Conservation (phyloP, 2,113 vertebrate genomes). For the Candoia aspera region DNA sequence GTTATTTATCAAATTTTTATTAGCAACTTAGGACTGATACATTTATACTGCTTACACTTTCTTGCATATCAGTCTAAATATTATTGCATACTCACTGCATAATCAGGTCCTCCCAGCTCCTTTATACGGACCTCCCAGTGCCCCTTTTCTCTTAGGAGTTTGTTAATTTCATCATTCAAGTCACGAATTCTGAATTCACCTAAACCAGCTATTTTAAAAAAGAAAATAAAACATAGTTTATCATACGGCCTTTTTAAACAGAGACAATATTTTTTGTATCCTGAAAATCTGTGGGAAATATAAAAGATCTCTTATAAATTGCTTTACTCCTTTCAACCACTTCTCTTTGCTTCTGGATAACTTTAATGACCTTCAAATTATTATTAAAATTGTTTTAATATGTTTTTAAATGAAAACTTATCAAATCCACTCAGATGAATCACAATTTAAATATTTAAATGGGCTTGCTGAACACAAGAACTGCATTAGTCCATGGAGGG, state of each 20-base stretch:
- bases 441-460: not conserved
- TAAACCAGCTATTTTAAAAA: constrained; percentile 79
- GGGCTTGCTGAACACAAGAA: not conserved
- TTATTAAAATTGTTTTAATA: not conserved
- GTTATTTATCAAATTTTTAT: not conserved
- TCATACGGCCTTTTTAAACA: not conserved
- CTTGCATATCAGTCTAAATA: not conserved
- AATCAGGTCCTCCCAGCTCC: constrained; percentile 93
- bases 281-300: not conserved
- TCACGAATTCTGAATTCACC: constrained; percentile 97
- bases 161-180: constrained; percentile 98
- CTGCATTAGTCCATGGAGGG: not conserved
- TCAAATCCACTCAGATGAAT: not conserved
- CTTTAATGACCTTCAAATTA: not conserved
- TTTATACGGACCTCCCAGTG: constrained; percentile 97
- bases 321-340: not conserved
- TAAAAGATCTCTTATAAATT: not conserved
- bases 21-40: not conserved
- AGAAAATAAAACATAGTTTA: not conserved
- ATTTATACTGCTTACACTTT: not conserved
- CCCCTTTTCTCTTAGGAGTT: constrained; percentile 94
- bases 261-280: not conserved
- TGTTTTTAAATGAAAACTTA: not conserved
- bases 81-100: constrained; percentile 76
- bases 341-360: not conserved